Evolutionary conservation across 2,113 vertebrate species (phyloP), one percentile per base, ranked within the genome.

Genomic region (Siniperca knerii): DNA sequence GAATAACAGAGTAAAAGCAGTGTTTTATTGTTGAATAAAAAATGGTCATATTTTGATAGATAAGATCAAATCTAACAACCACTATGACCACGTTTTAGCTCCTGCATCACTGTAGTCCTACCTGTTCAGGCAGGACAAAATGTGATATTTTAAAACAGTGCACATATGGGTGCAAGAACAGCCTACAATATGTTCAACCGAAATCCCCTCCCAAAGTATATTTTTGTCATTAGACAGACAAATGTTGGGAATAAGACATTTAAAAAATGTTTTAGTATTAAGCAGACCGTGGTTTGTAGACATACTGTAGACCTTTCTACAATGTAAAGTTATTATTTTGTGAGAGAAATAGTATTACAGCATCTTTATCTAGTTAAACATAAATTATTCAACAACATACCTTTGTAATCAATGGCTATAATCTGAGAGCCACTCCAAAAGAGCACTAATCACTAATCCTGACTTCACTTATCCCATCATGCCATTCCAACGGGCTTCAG

Each of bases 391-490:
- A 70, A 25, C 66, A 61, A 71, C 58, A 67, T 44, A 82, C 44
- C 77, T 79, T 66, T 70, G 62, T 71, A 80, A 90, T 89, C 72
- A 87, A 57, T 87, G 61, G 37, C 69, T 52, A 42, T 76, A 91
- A 82, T 81, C 83, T 78, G 50, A 73, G 61, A 82, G 84, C 52
- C 29, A 44, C 79, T 89, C 88, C 37, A 58, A 88, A 94, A 89
- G 62, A 87, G 69, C 69, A 90, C 75, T 90, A 83, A 90, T 87
- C 82, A 78, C 81, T 92, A 94, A 94, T 90, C 87, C 91, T 74
- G 77, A 75, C 87, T 92, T 92, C 87, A 93, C 92, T 89, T 83
- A 94, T 93, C 92, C 90, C 91, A 90, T 91, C 83, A 60, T 83
- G 83, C 92, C 88, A 93, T 93, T 96, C 91, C 93, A 87, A 16